Base-by-base conservation (phyloP, 1,140 invertebrate genomes). In the Heterodera schachtii region DNA sequence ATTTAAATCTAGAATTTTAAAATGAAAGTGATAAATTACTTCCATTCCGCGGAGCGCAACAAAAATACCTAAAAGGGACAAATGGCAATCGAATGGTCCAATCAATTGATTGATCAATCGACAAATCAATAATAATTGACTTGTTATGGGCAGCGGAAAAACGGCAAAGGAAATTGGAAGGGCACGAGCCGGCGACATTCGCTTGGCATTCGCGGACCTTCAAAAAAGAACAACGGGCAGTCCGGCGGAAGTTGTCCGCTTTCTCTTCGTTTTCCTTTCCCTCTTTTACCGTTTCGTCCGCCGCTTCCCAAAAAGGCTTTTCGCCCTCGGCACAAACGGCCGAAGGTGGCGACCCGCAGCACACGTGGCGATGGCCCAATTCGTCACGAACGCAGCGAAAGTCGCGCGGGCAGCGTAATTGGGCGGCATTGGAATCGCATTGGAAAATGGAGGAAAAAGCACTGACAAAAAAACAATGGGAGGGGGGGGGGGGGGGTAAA, bases 101-200 rank as follows among this genome's bases (percentile, higher is more conserved):
- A 31, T 31, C 31, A 31, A 31, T 31, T 31, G 1, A 31, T 31
- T 31, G 31, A 31, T 31, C 31, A 31, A 31, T 31, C 31, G 31
- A 31, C 31, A 31, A 31, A 31, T 31, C 31, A 31, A 31, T 31
- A 31, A 31, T 31, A 31, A 31, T 31, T 46, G n/a, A 71, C 69
- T 71, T 71, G 73, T 90, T 88, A 44, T 83, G 86, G 31, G 52
- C 47, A 6, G 81, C 60, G 71, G 76, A 87, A 77, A 88, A 88
- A 49, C 87, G 83, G 78, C 87, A 88, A 13, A 88, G 77, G 73
- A 78, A 88, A 80, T 90, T 79, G 7, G 85, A 69, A 11, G 87
- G 87, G 81, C 87, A 88, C 52, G 85, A 86, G 31, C 87, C 87
- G 19, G 87, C 84, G 3, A 89, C 81, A 75, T 88, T 88, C 69